Percentiles rank a stretch among this genome's conserved stretches.
These are phyloP conservation scores for Trematomus bernacchii DNA, from an alignment of 2,797 vertebrate species.

Conservation along the genomic window DNA sequence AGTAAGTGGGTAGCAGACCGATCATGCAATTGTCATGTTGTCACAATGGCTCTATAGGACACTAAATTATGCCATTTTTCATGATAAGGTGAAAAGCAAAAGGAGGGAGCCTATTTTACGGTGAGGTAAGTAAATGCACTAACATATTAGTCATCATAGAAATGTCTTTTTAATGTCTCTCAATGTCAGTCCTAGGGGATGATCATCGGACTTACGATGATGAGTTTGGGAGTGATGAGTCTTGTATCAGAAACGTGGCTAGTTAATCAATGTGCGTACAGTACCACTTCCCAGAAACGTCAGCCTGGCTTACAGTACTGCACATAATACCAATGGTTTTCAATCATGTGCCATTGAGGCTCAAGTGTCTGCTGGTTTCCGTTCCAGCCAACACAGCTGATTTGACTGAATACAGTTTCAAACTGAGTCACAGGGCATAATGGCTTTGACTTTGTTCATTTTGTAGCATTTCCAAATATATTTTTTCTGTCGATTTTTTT, in stretches of 20 bases:
- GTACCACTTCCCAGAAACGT: conserved; percentile 23
- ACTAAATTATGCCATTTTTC: conserved; percentile 31
- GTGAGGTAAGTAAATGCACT: neutral
- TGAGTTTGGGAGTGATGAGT: neutral
- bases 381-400: conserved; percentile 48
- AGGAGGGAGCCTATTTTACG: neutral
- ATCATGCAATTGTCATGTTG: conserved; percentile 38
- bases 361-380: conserved; percentile 55
- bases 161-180: neutral
- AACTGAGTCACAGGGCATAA: conserved; percentile 25
- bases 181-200: neutral
- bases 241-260: neutral
- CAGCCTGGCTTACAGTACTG: conserved; percentile 4
- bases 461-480: conserved; percentile 11
- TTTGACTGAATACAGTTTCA: conserved; percentile 65
- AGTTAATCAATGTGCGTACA: neutral
- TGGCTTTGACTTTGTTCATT: conserved; percentile 17
- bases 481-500: neutral
- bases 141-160: neutral
- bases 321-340: conserved; percentile 31
- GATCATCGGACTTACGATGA: neutral
- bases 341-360: conserved; percentile 60
- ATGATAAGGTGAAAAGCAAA: neutral
- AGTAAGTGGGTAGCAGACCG: conserved; percentile 20
- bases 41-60: conserved; percentile 18